Base-by-base conservation (phyloP, 2,113 vertebrate species). In the Pachypanchax playfairii region DNA sequence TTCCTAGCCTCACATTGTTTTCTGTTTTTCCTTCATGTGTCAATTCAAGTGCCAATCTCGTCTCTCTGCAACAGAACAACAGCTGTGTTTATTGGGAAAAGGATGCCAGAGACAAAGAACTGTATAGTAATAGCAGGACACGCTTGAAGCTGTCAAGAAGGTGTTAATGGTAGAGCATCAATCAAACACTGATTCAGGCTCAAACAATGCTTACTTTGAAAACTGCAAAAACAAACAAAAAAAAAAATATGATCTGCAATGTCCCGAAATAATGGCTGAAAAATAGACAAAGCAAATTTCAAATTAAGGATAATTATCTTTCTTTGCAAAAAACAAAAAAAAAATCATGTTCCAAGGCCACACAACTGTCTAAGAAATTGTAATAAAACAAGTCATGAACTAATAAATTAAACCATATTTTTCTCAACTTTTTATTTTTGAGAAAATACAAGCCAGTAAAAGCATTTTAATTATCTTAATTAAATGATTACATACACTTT, bases 11-110 rank as follows among this genome's bases (percentile, higher is more conserved):
- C 36, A 35, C 17, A 64, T 44, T 62, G 41, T 73, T 35, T 17
- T 67, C 14, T 2, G 15, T 29, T 29, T 58, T 63, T 13, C 47
- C 25, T 20, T 7, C 21, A 24, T 28, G 28, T 35, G 62, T 65
- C 26, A 69, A 31, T 58, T 44, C 14, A 25, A 42, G 4, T 46
- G 66, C 21, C 65, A 53, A 20, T 59, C 17, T 35, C 0, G n/a
- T 70, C 55, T 62, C 65, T 7, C 31, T 38, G 50, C 61, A 60
- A 76, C 69, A 35, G 35, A 29, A 2, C 28, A 39, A 71, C 49
- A 50, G 51, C 22, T 78, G 59, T 52, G 28, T 58, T 58, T 15
- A 38, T 48, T 20, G 17, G 20, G 58, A 48, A 50, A 43, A 68
- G 49, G 63, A 22, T 18, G 13, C 5, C 18, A 39, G 11, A 38